phyloP scores from a whole-genome alignment of 2,888 invertebrate species.

The Drosophila histrio region DNA sequence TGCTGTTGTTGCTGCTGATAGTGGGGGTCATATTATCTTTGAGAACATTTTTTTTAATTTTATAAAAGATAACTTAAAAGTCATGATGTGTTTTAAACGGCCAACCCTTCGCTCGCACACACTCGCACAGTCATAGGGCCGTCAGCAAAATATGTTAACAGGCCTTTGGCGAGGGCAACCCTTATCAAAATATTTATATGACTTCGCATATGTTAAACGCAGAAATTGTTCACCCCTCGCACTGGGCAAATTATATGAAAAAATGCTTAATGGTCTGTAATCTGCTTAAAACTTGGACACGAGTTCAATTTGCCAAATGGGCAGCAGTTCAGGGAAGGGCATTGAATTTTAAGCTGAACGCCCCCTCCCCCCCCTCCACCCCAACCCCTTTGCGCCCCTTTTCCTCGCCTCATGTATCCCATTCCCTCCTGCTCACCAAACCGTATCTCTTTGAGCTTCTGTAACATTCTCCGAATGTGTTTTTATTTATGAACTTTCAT shows the following conservation, averaged over 20 bases:
- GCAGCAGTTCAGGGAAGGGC: conserved; percentile 28
- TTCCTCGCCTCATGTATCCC: neutral
- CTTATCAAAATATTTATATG: conserved; percentile 81
- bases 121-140: conserved; percentile 29
- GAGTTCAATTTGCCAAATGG: conserved; percentile 78
- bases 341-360: conserved; percentile 58
- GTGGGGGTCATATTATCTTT: conserved; percentile 45
- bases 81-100: conserved; percentile 75
- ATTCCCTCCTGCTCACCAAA: neutral
- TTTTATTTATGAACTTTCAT: conserved; percentile 69
- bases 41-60: conserved; percentile 58
- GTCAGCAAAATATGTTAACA: conserved; percentile 58
- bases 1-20: neutral
- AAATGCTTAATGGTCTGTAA: conserved; percentile 81
- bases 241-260: conserved; percentile 45
- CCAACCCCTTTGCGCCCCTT: neutral
- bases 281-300: conserved; percentile 81
- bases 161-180: conserved; percentile 68
- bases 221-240: conserved; percentile 48
- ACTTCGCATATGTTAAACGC: conserved; percentile 73
- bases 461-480: conserved; percentile 35
- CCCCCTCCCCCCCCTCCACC: conserved; percentile 3
- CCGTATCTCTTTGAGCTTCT: conserved; percentile 17
- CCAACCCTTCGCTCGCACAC: conserved; percentile 49
- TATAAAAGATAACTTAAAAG: conserved; percentile 77